phyloP scores from a whole-genome alignment of 2,797 vertebrate genomes.

The Bradypus variegatus region DNA sequence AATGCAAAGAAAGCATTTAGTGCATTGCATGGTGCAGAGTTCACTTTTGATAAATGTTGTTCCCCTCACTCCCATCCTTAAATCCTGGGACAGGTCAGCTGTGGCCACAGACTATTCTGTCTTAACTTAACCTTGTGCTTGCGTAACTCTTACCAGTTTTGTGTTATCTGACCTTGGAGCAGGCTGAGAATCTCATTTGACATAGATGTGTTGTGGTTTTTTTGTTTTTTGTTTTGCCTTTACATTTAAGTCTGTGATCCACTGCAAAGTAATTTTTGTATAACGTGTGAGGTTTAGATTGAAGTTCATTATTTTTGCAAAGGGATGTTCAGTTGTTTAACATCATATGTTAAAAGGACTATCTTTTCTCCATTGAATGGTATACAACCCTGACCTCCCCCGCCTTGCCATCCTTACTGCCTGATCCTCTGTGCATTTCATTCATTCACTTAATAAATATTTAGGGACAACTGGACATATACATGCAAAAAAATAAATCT shows the following conservation, averaged over 20 bases:
- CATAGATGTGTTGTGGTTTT: background rate
- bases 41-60: background rate
- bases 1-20: background rate
- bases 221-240: background rate
- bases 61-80: too few relatives aligned
- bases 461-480: background rate
- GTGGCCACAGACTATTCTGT: background rate
- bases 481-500: too few relatives aligned
- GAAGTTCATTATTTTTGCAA: background rate
- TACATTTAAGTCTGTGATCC: background rate
- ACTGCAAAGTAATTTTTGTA: background rate
- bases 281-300: background rate
- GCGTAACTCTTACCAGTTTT: background rate
- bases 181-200: background rate
- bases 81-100: too few relatives aligned
- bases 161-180: accelerated
- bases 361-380: background rate
- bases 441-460: background rate
- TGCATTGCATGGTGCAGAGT: accelerated
- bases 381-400: background rate
- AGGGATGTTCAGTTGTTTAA: background rate
- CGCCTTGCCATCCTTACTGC: background rate
- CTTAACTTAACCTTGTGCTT: background rate
- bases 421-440: background rate
- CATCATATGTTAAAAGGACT: background rate